These are phyloP conservation scores for Carapus acus DNA, from an alignment of 2,797 vertebrate species.

Conservation along the genomic window DNA sequence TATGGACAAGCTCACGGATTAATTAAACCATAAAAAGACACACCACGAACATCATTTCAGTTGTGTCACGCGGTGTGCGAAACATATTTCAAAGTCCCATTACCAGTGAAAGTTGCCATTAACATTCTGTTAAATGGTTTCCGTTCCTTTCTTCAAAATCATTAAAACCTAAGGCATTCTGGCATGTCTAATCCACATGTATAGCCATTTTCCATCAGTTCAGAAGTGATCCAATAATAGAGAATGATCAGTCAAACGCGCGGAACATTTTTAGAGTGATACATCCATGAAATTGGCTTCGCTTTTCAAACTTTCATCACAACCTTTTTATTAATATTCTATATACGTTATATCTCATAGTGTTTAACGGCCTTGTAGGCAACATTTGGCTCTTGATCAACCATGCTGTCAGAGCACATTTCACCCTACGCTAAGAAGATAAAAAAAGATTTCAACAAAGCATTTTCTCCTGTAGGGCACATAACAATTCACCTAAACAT, in stretches of 20 bases:
- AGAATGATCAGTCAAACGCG: conserved; percentile 62
- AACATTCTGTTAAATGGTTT: conserved; percentile 52
- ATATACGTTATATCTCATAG: conserved; percentile 43
- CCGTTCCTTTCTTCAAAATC: conserved; percentile 58
- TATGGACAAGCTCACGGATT: conserved; percentile 11
- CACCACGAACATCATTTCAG: conserved; percentile 20
- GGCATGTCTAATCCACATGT: conserved; percentile 64
- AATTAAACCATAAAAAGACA: conserved; percentile 15
- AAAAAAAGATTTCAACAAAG: conserved; percentile 5
- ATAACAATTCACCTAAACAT: no score
- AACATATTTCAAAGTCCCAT: conserved; percentile 49
- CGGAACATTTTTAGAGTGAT: conserved; percentile 58
- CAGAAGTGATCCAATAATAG: conserved; percentile 55
- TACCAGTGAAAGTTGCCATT: conserved; percentile 62
- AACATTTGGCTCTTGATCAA: conserved; percentile 56
- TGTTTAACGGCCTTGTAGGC: conserved; percentile 54
- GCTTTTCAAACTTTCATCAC: conserved; percentile 58
- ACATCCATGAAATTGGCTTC: conserved; percentile 71
- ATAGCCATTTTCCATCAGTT: conserved; percentile 53
- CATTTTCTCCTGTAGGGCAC: no score
- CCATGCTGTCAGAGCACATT: conserved; percentile 43
- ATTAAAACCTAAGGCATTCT: conserved; percentile 53
- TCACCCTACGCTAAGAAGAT: conserved; percentile 34
- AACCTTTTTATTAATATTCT: conserved; percentile 64
- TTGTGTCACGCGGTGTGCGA: conserved; percentile 25